Evolutionary conservation across 1,140 invertebrate genomes (phyloP).

Genomic region (Lamellibrachia luymesi): DNA sequence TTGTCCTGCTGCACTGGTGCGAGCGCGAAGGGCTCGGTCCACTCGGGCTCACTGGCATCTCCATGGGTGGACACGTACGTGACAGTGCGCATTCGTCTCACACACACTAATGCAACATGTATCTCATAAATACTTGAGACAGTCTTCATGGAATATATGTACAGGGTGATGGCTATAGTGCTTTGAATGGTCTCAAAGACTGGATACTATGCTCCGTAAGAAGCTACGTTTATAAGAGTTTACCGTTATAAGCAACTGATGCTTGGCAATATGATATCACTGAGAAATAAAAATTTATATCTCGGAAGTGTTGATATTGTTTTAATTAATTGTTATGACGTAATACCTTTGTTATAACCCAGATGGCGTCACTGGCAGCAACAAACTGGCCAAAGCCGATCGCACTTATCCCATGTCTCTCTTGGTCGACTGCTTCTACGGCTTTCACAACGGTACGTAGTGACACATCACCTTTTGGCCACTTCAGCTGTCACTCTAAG

Average conservation of each 20-base stretch:
- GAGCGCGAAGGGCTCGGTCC: slow-evolving; percentile 81
- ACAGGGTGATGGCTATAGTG: neutral
- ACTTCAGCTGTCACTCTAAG: no score
- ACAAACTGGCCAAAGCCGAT: slow-evolving; percentile 92
- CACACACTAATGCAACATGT: no score
- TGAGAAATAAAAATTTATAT: no score
- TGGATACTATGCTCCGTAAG: no score
- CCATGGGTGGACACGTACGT: slow-evolving; percentile 96
- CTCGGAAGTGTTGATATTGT: no score
- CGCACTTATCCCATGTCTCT: slow-evolving; percentile 89
- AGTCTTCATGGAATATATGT: neutral
- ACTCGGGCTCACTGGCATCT: slow-evolving; percentile 90
- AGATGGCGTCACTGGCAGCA: slow-evolving; percentile 96
- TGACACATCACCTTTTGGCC: neutral
- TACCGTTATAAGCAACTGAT: no score
- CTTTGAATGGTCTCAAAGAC: no score
- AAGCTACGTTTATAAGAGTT: no score
- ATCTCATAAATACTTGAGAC: no score
- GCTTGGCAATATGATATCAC: no score
- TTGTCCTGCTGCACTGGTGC: slow-evolving; percentile 92
- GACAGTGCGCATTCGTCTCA: neutral
- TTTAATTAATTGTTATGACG: no score
- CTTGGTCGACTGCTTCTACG: slow-evolving; percentile 93
- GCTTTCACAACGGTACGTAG: slow-evolving; percentile 84
- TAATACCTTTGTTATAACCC: slow-evolving; percentile 13